Evolutionary conservation across 2,888 invertebrate genomes (phyloP).

Genomic region (Carpatolechia fugitivella): DNA sequence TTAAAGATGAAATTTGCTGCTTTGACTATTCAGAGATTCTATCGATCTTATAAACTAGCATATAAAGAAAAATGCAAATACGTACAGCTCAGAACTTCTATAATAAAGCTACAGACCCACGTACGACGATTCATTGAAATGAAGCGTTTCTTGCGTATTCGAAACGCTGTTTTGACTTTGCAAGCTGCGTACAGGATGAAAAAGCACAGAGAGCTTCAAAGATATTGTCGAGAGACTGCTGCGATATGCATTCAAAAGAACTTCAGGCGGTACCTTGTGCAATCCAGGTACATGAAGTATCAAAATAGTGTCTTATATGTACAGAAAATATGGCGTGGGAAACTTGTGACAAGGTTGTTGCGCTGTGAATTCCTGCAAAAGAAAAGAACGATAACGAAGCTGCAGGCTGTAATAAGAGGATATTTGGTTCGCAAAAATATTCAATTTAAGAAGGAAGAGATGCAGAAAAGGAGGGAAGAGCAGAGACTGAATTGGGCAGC

Average conservation of each 20-base stretch:
- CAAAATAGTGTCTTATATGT: slow-evolving; percentile 46
- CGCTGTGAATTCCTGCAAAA: slow-evolving; percentile 55
- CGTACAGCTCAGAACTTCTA: slow-evolving; percentile 24
- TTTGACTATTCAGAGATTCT: slow-evolving; percentile 55
- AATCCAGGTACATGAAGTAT: slow-evolving; percentile 44
- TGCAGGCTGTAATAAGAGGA: slow-evolving; percentile 72
- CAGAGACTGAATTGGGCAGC: slow-evolving; percentile 74
- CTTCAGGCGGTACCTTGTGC: slow-evolving; percentile 47
- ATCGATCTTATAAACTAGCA: slow-evolving; percentile 50
- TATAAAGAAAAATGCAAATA: slow-evolving; percentile 28
- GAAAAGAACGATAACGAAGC: slow-evolving; percentile 42
- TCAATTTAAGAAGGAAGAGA: slow-evolving; percentile 57
- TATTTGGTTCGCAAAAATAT: slow-evolving; percentile 69
- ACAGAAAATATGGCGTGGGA: slow-evolving; percentile 66
- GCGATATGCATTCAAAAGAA: slow-evolving; percentile 59
- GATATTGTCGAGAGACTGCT: slow-evolving; percentile 39
- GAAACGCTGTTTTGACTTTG: slow-evolving; percentile 43
- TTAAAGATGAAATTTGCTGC: slow-evolving; percentile 37
- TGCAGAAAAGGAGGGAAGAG: slow-evolving; percentile 62
- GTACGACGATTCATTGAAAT: slow-evolving; percentile 46
- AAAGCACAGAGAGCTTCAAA: slow-evolving; percentile 32
- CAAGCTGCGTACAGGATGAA: slow-evolving; percentile 62
- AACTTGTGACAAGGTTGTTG: slow-evolving; percentile 50
- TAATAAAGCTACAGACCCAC: slow-evolving; percentile 41
- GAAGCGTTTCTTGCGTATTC: slow-evolving; percentile 43